Evolutionary conservation across 2,888 invertebrate species (phyloP).

Genomic region (Drosophila monieri): DNA sequence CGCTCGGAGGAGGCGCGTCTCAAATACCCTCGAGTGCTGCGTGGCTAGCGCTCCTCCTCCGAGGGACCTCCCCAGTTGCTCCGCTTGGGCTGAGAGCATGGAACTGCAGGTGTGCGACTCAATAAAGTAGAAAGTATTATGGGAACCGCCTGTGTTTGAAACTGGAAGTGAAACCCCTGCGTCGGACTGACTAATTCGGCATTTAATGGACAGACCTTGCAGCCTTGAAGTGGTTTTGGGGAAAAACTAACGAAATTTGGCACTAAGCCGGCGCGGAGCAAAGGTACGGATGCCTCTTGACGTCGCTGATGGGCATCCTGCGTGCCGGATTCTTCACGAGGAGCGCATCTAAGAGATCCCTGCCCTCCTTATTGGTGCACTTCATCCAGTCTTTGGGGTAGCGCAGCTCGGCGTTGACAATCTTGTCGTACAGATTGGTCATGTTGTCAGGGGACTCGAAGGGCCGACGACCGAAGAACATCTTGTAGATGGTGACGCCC

Average conservation of each 20-base stretch:
- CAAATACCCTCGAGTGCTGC: background rate
- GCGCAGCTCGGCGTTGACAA: background rate
- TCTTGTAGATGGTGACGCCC: background rate
- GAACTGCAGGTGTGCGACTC: constrained; percentile 19
- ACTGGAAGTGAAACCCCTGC: no score
- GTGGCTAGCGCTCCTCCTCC: background rate
- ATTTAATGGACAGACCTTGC: no score
- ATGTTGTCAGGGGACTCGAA: background rate
- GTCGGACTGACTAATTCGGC: no score
- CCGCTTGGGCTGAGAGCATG: background rate
- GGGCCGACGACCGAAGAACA: background rate
- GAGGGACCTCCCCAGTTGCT: background rate
- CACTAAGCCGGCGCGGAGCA: no score
- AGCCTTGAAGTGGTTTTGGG: no score
- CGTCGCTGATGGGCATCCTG: background rate
- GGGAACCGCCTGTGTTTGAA: constrained; percentile 3
- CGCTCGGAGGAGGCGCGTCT: constrained; percentile 2
- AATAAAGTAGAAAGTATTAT: constrained; percentile 35
- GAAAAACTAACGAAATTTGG: background rate
- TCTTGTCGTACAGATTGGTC: background rate
- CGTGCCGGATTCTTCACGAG: background rate
- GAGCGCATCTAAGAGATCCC: background rate
- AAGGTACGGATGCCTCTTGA: background rate
- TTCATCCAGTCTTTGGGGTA: background rate
- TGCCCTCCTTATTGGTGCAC: background rate